These are phyloP conservation scores for Hippasteria phrygiana DNA, from an alignment of 53 echinoderm and acorn worm species.

Conservation along the genomic window DNA sequence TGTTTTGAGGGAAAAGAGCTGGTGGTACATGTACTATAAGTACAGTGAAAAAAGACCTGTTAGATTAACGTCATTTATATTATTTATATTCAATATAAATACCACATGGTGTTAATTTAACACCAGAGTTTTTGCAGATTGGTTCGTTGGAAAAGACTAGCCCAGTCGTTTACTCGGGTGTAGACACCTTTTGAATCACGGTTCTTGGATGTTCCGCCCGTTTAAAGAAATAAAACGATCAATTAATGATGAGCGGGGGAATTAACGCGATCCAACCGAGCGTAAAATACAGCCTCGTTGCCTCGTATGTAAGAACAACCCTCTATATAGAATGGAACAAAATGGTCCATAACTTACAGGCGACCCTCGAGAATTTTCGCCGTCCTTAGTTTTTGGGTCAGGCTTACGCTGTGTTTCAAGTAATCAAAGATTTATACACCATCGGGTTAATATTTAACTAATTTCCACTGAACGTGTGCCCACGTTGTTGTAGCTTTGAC, in stretches of 20 bases:
- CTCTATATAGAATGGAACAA: neutral
- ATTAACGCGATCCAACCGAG: neutral
- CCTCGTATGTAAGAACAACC: neutral
- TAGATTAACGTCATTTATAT: too few relatives aligned
- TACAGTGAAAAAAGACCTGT: too few relatives aligned
- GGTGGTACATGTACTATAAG: too few relatives aligned
- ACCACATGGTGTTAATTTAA: too few relatives aligned
- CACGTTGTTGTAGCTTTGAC: neutral
- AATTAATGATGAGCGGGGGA: constrained; percentile 9
- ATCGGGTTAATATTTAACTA: constrained; percentile 20
- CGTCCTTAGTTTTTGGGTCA: neutral
- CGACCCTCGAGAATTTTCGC: neutral
- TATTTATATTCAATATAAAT: too few relatives aligned
- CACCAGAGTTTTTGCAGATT: too few relatives aligned
- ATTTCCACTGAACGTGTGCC: constrained; percentile 4
- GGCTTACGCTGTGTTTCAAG: too few relatives aligned
- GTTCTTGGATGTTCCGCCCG: neutral
- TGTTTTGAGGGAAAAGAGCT: too few relatives aligned
- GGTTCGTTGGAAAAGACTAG: too few relatives aligned
- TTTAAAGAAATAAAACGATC: constrained; percentile 2
- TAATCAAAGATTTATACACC: constrained; percentile 13
- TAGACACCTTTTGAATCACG: neutral
- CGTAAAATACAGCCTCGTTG: neutral
- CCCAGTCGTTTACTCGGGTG: too few relatives aligned
- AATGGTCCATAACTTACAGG: neutral